Percentiles rank a stretch among this genome's conserved stretches.
Evolutionary conservation across 2,888 invertebrate genomes (phyloP).

Genomic region (Drosophila colorata): DNA sequence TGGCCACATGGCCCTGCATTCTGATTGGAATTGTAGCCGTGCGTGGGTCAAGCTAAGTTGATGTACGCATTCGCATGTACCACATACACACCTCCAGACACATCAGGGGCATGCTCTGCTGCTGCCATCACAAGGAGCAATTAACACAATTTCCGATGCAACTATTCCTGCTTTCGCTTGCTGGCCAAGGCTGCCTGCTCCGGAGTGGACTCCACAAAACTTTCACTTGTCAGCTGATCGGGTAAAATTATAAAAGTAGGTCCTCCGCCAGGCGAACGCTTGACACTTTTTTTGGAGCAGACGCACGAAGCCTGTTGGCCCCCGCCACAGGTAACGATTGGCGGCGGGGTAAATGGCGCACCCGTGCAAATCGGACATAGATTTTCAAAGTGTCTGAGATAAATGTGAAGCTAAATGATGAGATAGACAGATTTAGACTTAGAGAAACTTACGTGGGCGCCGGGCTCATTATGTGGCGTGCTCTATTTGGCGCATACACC

Average conservation of each 20-base stretch:
- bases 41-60: slow-evolving; percentile 51
- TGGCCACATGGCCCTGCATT: slow-evolving; percentile 47
- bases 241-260: neutral
- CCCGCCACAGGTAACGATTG: slow-evolving; percentile 11
- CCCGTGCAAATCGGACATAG: slow-evolving; percentile 40
- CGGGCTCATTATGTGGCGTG: too few species aligned
- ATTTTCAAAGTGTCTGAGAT: neutral
- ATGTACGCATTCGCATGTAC: neutral
- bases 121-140: too few species aligned
- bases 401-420: too few species aligned
- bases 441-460: neutral
- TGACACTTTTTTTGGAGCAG: neutral
- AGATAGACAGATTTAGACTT: neutral
- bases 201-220: neutral
- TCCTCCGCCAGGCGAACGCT: neutral
- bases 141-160: neutral
- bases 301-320: slow-evolving; percentile 13
- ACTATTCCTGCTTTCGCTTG: slow-evolving; percentile 11
- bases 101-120: too few species aligned
- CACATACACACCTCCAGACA: too few species aligned
- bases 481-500: neutral
- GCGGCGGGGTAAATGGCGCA: slow-evolving; percentile 2
- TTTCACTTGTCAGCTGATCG: neutral
- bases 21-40: slow-evolving; percentile 41
- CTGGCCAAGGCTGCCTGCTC: neutral